Evolutionary conservation across 2,113 vertebrate genomes (phyloP).

Genomic region (Zonotrichia leucophrys): DNA sequence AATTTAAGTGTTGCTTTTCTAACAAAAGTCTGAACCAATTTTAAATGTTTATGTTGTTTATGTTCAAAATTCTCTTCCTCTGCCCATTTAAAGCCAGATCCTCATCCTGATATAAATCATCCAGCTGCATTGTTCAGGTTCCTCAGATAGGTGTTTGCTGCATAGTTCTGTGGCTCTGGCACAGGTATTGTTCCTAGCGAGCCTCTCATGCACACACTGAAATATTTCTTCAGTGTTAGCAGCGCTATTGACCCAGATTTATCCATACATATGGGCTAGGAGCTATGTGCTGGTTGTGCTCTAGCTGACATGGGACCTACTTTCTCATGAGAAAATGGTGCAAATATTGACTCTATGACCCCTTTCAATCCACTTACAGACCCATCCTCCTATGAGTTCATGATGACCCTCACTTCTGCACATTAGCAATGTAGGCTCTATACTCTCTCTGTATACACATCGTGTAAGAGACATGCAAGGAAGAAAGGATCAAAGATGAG

Average conservation of each 20-base stretch:
- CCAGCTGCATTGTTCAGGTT: neutral
- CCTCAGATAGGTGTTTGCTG: neutral
- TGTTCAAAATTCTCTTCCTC: slow-evolving; percentile 23
- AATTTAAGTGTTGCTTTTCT: slow-evolving; percentile 29
- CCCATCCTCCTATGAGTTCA: neutral
- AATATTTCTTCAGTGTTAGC: neutral
- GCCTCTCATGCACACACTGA: neutral
- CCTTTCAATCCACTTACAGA: neutral
- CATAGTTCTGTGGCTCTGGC: neutral
- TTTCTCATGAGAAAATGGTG: neutral
- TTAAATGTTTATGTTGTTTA: slow-evolving; percentile 56
- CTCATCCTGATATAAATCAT: slow-evolving; percentile 32
- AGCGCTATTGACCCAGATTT: neutral
- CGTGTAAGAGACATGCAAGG: neutral
- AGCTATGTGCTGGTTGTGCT: neutral
- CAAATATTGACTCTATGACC: neutral
- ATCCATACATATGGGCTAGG: neutral
- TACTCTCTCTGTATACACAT: neutral
- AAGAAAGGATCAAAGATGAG: slow-evolving; percentile 7
- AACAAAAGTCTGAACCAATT: slow-evolving; percentile 29
- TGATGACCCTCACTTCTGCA: neutral
- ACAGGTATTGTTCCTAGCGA: neutral
- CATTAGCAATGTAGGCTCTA: neutral
- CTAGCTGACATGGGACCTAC: neutral
- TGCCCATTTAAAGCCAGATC: slow-evolving; percentile 18